Base-by-base conservation (phyloP, 2,888 invertebrate species). In the Galeopsomyia nigrocyanea region DNA sequence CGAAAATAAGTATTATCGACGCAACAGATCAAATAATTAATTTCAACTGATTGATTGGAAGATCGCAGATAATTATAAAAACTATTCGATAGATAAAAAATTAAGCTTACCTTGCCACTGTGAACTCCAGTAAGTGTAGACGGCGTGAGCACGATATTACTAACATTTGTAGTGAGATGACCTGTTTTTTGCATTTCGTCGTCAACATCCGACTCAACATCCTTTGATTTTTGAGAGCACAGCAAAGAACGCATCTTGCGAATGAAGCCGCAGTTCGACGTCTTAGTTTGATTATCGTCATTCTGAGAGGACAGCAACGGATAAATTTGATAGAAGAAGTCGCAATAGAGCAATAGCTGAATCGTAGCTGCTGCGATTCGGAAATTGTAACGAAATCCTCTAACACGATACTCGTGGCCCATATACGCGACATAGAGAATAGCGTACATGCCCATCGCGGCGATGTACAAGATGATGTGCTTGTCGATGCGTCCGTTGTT, bases 81-180 rank as follows among this genome's bases (percentile, higher is more conserved):
- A n/a, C n/a, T n/a, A n/a, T n/a, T n/a, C n/a, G n/a, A n/a, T n/a
- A n/a, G n/a, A n/a, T n/a, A n/a, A n/a, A n/a, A n/a, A n/a, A n/a
- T n/a, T n/a, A n/a, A n/a, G n/a, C n/a, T n/a, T 56, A 69, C 69
- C 69, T 69, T 69, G 3, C 63, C 62, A 14, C 5, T 16, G 16
- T n/a, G n/a, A 31, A 13, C 17, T 7, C 13, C 21, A 1, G 16
- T 3, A 9, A 63, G 55, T 10, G 60, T 16, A 17, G 68, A 19
- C 5, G 71, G 71, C 1, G 53, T 60, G 0, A 71, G 49, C 2
- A 71, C 60, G 21, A 71, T n/a, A 1, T 57, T 53, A 49, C 60
- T 53, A 7, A 71, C 60, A 21, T 71, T 71, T 14, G 9, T 19
- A 9, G 19, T 62, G 17, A 69, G n/a, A 16, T 63, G 50, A 7